Evolutionary conservation across 2,888 invertebrate genomes (phyloP).

Genomic region (Litoditis marina): DNA sequence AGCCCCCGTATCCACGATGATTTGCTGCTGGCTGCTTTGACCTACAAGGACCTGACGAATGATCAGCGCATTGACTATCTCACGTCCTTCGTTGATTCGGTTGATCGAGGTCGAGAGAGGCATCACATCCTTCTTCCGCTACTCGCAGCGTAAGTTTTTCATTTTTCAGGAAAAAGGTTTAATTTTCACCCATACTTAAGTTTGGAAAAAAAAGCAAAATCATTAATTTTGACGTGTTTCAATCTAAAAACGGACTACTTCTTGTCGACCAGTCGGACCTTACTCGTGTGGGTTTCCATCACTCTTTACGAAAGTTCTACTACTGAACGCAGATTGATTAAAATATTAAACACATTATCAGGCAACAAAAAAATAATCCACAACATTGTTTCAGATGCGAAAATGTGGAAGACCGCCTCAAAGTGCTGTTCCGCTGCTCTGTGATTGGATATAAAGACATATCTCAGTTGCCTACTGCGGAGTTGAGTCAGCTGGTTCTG

Average conservation of each 20-base stretch:
- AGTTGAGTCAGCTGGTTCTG: conserved; percentile 26
- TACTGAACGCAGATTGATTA: no score
- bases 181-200: no score
- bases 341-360: background rate
- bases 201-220: no score
- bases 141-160: conserved; percentile 22
- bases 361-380: background rate
- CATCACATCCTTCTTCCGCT: conserved; percentile 45
- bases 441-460: conserved; percentile 40
- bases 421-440: conserved; percentile 31
- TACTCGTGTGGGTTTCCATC: no score
- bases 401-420: conserved; percentile 25
- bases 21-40: conserved; percentile 33
- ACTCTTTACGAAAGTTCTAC: no score
- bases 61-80: conserved; percentile 40
- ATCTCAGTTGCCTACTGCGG: conserved; percentile 21
- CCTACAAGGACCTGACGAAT: conserved; percentile 29
- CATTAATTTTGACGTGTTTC: no score
- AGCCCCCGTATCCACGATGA: conserved; percentile 40
- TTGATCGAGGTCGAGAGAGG: conserved; percentile 40
- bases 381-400: conserved; percentile 23
- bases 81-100: conserved; percentile 34
- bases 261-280: no score
- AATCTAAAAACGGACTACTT: no score
- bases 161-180: no score